A percentile compares a stretch with the other conserved stretches of the same genome.
Evolutionary conservation across 2,113 vertebrate species (phyloP).

Genomic region (Eretmochelys imbricata): DNA sequence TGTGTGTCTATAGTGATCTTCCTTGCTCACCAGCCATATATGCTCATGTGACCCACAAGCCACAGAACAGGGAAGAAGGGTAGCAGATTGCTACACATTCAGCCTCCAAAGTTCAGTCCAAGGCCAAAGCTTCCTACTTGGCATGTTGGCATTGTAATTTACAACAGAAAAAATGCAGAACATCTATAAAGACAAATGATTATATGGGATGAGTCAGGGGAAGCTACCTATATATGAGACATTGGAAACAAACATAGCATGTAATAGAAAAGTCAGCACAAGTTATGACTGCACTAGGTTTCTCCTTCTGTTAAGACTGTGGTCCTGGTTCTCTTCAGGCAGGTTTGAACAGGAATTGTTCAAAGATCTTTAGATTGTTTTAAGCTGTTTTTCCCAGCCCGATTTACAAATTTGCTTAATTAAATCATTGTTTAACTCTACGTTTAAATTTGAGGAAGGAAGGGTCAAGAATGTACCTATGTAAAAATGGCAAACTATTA

Average conservation of each 20-base stretch:
- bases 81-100: not conserved
- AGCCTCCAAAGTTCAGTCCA: not conserved
- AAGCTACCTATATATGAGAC: not conserved
- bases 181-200: not conserved
- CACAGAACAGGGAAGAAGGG: not conserved
- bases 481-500: not conserved
- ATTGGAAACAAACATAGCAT: not conserved
- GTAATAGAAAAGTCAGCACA: not conserved
- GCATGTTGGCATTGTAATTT: not conserved
- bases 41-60: not conserved
- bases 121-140: not conserved
- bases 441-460: not conserved
- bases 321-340: not conserved
- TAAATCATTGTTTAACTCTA: not conserved
- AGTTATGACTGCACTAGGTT: not conserved
- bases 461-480: not conserved
- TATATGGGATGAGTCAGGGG: not conserved
- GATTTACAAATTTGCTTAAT: not conserved
- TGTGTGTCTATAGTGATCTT: not conserved
- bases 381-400: not conserved
- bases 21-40: not conserved
- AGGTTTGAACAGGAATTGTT: not conserved
- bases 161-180: not conserved
- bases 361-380: not conserved
- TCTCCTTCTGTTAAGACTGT: not conserved